Evolutionary conservation across 2,888 invertebrate genomes (phyloP), one percentile per base, ranked within the genome.

Genomic region (Plebejus melissa): DNA sequence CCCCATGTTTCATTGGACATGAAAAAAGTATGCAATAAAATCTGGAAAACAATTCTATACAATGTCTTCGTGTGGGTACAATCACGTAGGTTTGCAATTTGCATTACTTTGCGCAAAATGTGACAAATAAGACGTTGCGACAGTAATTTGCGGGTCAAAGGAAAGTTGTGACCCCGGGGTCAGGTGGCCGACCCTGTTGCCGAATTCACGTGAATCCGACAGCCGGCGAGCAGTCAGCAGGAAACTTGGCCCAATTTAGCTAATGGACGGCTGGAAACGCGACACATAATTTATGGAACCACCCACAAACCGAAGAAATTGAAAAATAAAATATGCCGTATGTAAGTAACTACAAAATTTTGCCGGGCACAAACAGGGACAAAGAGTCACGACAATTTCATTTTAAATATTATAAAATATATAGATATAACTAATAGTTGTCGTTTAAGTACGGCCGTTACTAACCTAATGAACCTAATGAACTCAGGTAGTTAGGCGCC

Each of bases 231-330:
- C 76, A 77, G 77, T 80, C 80, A 79, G 77, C 77, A 76, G 79
- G 77, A 77, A 77, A 79, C 71, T 80, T 79, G 79, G 78, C 78
- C 79, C 82, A 84, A 84, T 85, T 83, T 82, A 78, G 82, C 79
- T 83, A 84, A 84, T 84, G 83, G 77, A 79, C 74, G 74, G 77
- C 77, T 74, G 76, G 77, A 79, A 81, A 82, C 80, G 78, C 80
- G 81, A 79, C 70, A 70, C 70, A 41, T 70, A 41, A 70, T 70
- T 70, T n/a, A 70, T 38, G 38, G 69, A 36, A 54, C 16, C 70
- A n/a, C 38, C 70, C 38, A 71, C 71, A 71, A 46, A 71, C 28
- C 41, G 4, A 71, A 41, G 54, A 38, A 41, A 71, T 11, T 11
- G 41, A 46, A 71, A 70, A 70, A 70, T n/a, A n/a, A 7, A 6